These are phyloP conservation scores for Myotis myotis DNA, from an alignment of 2,797 vertebrate genomes.

Conservation along the genomic window DNA sequence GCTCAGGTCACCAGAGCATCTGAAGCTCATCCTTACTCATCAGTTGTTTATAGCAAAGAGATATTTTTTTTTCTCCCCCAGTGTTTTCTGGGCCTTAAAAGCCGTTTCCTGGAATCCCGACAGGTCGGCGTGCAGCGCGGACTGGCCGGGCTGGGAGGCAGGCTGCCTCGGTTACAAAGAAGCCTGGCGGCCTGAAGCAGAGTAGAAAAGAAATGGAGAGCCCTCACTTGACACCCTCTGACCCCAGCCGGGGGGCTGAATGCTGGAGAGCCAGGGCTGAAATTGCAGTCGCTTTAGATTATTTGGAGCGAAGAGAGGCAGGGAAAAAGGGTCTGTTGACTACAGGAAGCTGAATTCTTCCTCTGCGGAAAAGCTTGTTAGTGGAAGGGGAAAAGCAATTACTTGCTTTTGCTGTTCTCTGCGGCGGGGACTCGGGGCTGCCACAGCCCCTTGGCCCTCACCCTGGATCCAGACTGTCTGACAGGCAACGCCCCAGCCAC, in stretches of 20 bases:
- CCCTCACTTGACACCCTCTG: constrained; percentile 85
- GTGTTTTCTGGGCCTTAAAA: constrained; percentile 29
- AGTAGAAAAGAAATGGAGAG: constrained; percentile 81
- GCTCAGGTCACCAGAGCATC: not conserved
- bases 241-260: constrained; percentile 82
- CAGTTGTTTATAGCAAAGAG: constrained; percentile 6
- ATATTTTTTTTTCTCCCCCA: not conserved
- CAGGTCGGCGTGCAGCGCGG: fast-evolving
- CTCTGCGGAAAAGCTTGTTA: constrained; percentile 83
- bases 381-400: constrained; percentile 83
- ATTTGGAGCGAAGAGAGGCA: constrained; percentile 80
- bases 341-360: constrained; percentile 82
- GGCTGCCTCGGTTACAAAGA: constrained; percentile 66
- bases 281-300: constrained; percentile 86
- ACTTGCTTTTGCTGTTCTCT: constrained; percentile 71
- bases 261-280: constrained; percentile 78
- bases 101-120: constrained; percentile 36
- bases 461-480: not conserved
- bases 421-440: constrained; percentile 18
- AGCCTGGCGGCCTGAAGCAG: constrained; percentile 58
- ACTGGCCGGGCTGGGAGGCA: not conserved
- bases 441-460: constrained; percentile 10
- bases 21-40: constrained; percentile 17
- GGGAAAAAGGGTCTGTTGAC: constrained; percentile 82
- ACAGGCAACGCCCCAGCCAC: not conserved